These are phyloP conservation scores for Sebastes alutus DNA, from an alignment of 2,797 vertebrate genomes.

Conservation along the genomic window DNA sequence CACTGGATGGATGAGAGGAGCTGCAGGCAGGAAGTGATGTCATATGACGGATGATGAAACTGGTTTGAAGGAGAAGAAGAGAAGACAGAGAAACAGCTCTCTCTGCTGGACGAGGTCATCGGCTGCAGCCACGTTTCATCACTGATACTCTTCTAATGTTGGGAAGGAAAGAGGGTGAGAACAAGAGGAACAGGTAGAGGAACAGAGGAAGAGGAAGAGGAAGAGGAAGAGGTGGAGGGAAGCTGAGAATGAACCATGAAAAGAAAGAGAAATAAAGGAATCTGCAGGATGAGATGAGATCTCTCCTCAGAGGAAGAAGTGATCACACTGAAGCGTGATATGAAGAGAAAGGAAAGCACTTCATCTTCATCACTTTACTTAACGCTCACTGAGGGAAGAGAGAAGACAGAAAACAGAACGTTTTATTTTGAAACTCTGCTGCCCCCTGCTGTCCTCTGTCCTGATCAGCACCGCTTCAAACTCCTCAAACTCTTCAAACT, in stretches of 20 bases:
- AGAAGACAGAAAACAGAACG: background rate
- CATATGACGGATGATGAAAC: background rate
- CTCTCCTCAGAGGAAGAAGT: background rate
- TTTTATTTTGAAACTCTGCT: slow-evolving; percentile 10
- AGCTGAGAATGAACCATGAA: too few relatives aligned
- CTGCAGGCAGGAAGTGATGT: slow-evolving; percentile 11
- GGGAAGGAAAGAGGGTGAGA: too few relatives aligned
- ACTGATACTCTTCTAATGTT: too few relatives aligned
- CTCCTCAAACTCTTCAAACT: too few relatives aligned
- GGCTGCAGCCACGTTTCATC: too few relatives aligned
- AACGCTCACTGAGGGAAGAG: background rate
- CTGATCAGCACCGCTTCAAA: too few relatives aligned
- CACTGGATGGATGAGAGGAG: background rate
- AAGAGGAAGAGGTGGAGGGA: too few relatives aligned
- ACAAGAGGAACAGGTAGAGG: too few relatives aligned
- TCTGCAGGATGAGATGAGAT: background rate
- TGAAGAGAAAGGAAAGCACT: background rate
- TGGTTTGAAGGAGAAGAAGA: background rate
- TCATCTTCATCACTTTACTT: background rate
- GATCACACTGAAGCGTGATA: background rate
- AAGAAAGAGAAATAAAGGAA: background rate
- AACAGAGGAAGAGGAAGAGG: too few relatives aligned
- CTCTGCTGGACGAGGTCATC: background rate
- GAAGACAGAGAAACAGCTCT: background rate
- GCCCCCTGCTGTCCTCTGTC: slow-evolving; percentile 17